Percentiles rank a stretch among this genome's conserved stretches.
Evolutionary conservation across 2,888 invertebrate species (phyloP).

Genomic region (Lasioglossum marginatum): DNA sequence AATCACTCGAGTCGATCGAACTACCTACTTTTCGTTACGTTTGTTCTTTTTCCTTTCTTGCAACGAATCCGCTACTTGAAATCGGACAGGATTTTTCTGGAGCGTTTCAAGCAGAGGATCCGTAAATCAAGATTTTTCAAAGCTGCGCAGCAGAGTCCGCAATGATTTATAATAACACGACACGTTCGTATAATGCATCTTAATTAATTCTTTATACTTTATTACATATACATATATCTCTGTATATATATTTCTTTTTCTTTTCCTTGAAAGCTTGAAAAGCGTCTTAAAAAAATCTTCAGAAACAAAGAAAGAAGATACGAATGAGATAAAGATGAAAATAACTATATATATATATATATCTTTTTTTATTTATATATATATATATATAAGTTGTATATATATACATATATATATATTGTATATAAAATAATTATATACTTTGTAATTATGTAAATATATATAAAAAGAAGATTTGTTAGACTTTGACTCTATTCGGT

Average conservation of each 20-base stretch:
- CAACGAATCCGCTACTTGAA: slow-evolving; percentile 33
- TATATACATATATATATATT: slow-evolving; percentile 30
- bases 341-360: slow-evolving; percentile 24
- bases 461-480: slow-evolving; percentile 27
- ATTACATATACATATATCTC: slow-evolving; percentile 42
- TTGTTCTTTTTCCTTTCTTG: not conserved
- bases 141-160: slow-evolving; percentile 41
- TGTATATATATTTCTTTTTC: slow-evolving; percentile 26
- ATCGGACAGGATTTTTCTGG: not conserved
- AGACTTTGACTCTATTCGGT: slow-evolving; percentile 38
- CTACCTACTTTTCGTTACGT: slow-evolving; percentile 20
- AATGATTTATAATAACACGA: slow-evolving; percentile 45
- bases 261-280: slow-evolving; percentile 45
- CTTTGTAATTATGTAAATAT: not conserved
- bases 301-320: slow-evolving; percentile 16
- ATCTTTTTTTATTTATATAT: too few relatives aligned
- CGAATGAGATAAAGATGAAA: not conserved
- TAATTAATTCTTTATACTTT: slow-evolving; percentile 50
- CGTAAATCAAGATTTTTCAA: slow-evolving; percentile 36
- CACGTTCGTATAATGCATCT: slow-evolving; percentile 44
- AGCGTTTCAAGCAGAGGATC: slow-evolving; percentile 35
- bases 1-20: slow-evolving; percentile 47
- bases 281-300: slow-evolving; percentile 27
- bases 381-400: too few relatives aligned
- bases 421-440: slow-evolving; percentile 10